Conservation (phyloP, 2,797 vertebrate species). For the Peromyscus nudipes region DNA sequence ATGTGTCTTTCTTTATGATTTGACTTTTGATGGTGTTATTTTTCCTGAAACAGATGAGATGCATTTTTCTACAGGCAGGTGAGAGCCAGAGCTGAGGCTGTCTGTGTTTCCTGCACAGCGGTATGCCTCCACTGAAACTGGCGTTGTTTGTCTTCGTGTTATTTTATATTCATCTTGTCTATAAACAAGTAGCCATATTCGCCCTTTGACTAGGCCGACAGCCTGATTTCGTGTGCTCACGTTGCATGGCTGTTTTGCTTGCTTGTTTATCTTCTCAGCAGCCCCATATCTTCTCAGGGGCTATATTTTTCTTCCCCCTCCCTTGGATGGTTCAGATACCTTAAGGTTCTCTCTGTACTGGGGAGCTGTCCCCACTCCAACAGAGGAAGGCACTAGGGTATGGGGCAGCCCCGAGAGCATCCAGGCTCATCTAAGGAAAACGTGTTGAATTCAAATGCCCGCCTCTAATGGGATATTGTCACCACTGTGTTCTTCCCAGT, state of each 20-base stretch:
- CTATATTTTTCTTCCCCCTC: background rate
- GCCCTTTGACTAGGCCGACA: background rate
- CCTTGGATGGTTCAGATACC: too few species aligned
- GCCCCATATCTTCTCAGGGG: background rate
- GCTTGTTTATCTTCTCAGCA: background rate
- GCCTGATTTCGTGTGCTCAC: background rate
- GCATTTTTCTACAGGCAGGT: background rate
- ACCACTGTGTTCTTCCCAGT: constrained; percentile 58
- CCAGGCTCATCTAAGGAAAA: background rate
- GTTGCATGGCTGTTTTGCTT: background rate
- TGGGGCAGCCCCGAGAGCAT: background rate
- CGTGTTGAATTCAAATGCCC: background rate
- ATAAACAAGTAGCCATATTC: background rate
- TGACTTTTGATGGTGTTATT: background rate
- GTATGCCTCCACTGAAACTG: background rate
- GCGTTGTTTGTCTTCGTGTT: background rate
- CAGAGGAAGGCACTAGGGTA: background rate
- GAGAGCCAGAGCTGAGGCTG: background rate
- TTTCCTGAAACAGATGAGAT: background rate
- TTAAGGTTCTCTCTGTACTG: background rate
- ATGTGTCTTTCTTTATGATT: background rate
- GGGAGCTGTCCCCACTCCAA: background rate
- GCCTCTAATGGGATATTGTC: constrained; percentile 50
- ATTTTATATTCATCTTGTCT: constrained; percentile 41
- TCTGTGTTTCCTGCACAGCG: background rate